Percentiles rank a stretch among this genome's conserved stretches.
Conservation (phyloP, 2,113 vertebrate genomes). For the Setophaga kirtlandii region DNA sequence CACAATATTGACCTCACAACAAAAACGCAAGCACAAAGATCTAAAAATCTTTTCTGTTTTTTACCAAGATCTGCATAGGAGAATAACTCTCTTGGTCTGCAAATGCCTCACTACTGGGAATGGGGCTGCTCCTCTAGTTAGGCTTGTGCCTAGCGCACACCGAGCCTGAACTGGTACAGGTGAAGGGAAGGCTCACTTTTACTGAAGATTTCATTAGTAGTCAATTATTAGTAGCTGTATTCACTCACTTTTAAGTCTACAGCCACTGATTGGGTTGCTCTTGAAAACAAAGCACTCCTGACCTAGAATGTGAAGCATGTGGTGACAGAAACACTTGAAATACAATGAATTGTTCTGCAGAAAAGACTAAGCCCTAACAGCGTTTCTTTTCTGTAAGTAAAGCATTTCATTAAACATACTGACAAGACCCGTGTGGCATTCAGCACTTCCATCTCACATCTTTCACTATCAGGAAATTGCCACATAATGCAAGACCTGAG, state of each 20-base stretch:
- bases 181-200: neutral
- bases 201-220: neutral
- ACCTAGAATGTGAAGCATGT: neutral
- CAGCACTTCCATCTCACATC: neutral
- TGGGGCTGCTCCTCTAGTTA: neutral
- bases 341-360: neutral
- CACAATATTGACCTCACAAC: neutral
- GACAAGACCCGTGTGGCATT: accelerated
- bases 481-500: neutral
- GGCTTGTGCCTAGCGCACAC: neutral
- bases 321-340: neutral
- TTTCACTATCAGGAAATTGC: neutral
- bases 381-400: neutral
- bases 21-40: neutral
- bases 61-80: neutral
- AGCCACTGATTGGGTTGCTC: neutral
- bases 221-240: neutral
- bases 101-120: neutral
- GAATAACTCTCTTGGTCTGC: neutral
- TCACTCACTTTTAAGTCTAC: neutral
- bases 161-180: neutral
- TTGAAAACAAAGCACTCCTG: neutral
- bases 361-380: neutral
- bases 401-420: neutral
- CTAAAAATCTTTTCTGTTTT: neutral